These are phyloP conservation scores for Drosophila stalkeri DNA, from an alignment of 2,888 invertebrate genomes.

Conservation along the genomic window DNA sequence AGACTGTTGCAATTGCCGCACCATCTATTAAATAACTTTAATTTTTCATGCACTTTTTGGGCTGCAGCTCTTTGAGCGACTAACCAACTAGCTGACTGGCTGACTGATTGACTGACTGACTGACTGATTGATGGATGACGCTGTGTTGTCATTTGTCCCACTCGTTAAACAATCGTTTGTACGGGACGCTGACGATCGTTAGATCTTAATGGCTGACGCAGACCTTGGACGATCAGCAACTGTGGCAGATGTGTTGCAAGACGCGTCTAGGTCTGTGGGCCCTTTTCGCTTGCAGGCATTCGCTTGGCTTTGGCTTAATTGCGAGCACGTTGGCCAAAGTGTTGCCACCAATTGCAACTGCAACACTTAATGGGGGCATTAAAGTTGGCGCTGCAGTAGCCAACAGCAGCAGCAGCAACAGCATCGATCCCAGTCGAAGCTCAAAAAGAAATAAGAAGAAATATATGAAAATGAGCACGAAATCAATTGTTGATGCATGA, in stretches of 20 bases:
- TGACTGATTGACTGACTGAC: slow-evolving; percentile 5
- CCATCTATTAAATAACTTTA: slow-evolving; percentile 47
- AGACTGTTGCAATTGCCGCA: slow-evolving; percentile 49
- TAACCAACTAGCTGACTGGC: slow-evolving; percentile 13
- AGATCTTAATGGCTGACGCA: slow-evolving; percentile 43
- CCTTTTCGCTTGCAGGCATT: slow-evolving; percentile 42
- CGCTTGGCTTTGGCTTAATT: slow-evolving; percentile 45
- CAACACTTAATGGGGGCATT: slow-evolving; percentile 62
- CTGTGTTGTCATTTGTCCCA: slow-evolving; percentile 52
- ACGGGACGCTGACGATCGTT: slow-evolving; percentile 36
- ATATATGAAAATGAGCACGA: slow-evolving; percentile 38
- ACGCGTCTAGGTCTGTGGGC: slow-evolving; percentile 12
- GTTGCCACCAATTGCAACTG: slow-evolving; percentile 71
- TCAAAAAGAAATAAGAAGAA: neutral
- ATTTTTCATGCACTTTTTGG: slow-evolving; percentile 55
- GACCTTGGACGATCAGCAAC: slow-evolving; percentile 38
- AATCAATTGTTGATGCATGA: slow-evolving; percentile 24
- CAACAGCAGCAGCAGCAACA: slow-evolving; percentile 10
- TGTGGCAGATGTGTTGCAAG: slow-evolving; percentile 47
- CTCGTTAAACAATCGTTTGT: slow-evolving; percentile 63
- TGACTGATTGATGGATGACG: slow-evolving; percentile 14
- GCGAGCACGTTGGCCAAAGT: slow-evolving; percentile 51
- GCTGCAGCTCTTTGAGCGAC: slow-evolving; percentile 37
- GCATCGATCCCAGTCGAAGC: neutral
- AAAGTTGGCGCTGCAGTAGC: slow-evolving; percentile 27